Evolutionary conservation across 2,797 vertebrate genomes (phyloP).

Genomic region (Phaenicophaeus curvirostris): DNA sequence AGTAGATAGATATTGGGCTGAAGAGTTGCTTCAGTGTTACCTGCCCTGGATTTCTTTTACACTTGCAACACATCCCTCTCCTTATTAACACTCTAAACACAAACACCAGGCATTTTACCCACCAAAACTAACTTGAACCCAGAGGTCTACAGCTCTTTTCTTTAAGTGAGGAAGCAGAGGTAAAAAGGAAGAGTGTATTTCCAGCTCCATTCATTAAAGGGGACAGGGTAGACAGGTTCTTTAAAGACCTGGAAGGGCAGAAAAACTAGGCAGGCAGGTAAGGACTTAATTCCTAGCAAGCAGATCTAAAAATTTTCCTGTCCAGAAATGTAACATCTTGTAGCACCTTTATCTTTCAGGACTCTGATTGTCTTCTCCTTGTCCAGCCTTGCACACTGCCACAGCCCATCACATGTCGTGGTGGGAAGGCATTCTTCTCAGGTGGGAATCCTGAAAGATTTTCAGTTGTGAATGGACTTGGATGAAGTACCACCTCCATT

Average conservation of each 20-base stretch:
- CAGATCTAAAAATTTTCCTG: neutral
- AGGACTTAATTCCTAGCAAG: neutral
- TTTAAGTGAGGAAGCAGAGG: neutral
- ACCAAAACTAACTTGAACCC: neutral
- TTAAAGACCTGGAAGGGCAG: conserved; percentile 11
- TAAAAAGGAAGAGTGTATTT: conserved; percentile 6
- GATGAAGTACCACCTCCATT: neutral
- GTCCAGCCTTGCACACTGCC: neutral
- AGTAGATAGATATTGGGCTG: neutral
- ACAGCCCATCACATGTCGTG: fast-evolving
- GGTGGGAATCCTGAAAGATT: neutral
- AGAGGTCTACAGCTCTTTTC: neutral
- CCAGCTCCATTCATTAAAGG: neutral
- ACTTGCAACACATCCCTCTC: neutral
- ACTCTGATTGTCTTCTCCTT: neutral
- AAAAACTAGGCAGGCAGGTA: conserved; percentile 26
- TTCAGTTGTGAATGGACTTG: neutral
- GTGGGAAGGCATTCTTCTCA: neutral
- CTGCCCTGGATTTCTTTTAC: neutral
- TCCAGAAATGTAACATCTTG: neutral
- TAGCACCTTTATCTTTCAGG: neutral
- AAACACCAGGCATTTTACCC: neutral
- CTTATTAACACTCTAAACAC: neutral
- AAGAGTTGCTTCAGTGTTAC: neutral
- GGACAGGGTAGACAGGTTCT: conserved; percentile 30